Evolutionary conservation across 2,113 vertebrate species (phyloP).

Genomic region (Chionis minor): DNA sequence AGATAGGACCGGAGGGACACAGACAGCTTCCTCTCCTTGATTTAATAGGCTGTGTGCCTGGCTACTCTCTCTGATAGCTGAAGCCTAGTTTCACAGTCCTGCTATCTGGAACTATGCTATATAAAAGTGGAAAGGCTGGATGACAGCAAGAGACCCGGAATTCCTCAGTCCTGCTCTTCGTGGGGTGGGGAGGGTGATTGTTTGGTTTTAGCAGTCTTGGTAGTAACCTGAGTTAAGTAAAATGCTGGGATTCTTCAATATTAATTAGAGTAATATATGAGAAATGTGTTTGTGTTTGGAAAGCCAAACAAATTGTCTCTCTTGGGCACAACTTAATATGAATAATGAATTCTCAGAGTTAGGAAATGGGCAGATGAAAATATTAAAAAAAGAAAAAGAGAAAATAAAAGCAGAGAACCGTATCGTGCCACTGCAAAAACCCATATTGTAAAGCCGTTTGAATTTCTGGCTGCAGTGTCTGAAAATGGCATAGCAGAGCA

Average conservation of each 20-base stretch:
- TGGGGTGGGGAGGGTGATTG: rapidly evolving
- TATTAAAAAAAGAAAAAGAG: not conserved
- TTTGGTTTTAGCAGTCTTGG: not conserved
- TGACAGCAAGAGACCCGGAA: not conserved
- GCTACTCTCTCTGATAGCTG: not conserved
- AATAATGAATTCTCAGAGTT: slow-evolving; percentile 18
- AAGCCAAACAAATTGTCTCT: slow-evolving; percentile 15
- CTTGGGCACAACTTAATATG: not conserved
- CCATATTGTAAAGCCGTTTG: not conserved
- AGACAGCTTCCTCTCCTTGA: not conserved
- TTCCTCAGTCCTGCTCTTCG: not conserved
- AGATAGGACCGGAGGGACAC: not conserved
- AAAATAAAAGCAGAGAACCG: not conserved
- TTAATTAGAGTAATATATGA: not conserved
- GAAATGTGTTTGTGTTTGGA: not conserved
- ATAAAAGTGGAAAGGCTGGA: not conserved
- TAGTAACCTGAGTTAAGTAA: not conserved
- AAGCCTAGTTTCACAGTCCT: not conserved
- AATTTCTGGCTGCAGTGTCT: not conserved
- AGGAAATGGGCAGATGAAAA: not conserved
- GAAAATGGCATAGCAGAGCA: not conserved
- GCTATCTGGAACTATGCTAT: not conserved
- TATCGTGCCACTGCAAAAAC: not conserved
- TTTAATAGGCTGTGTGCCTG: not conserved
- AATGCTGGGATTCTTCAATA: not conserved